Conservation (phyloP, 2,888 invertebrate species). For the Drosophila lutescens region DNA sequence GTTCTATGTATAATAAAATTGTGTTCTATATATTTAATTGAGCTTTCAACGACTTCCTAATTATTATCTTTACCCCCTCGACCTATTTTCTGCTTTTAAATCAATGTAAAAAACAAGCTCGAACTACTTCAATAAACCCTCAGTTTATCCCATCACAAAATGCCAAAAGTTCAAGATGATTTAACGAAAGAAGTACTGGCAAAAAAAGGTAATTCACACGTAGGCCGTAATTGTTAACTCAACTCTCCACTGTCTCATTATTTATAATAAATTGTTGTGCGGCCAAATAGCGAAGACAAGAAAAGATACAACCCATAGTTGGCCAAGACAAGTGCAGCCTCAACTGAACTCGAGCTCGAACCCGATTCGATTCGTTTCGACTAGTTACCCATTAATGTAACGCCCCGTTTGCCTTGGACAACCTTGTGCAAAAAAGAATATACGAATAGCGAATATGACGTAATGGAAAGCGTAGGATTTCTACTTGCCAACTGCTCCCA, state of each 20-base stretch:
- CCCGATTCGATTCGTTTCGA: constrained; percentile 44
- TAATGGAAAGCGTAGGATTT: constrained; percentile 70
- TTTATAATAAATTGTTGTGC: constrained; percentile 52
- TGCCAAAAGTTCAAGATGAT: constrained; percentile 43
- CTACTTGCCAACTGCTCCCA: constrained; percentile 30
- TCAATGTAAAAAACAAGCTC: neutral
- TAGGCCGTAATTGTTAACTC: constrained; percentile 52
- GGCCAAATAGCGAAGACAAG: constrained; percentile 31
- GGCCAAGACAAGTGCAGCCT: constrained; percentile 45
- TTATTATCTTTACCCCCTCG: neutral
- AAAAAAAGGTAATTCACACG: constrained; percentile 28
- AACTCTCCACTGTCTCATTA: constrained; percentile 47
- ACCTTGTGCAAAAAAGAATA: constrained; percentile 59
- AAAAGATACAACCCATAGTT: constrained; percentile 51
- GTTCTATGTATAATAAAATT: no score
- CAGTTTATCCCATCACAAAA: constrained; percentile 5
- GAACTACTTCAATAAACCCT: neutral
- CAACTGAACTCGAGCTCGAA: constrained; percentile 17
- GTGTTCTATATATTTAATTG: no score
- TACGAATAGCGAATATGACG: constrained; percentile 52
- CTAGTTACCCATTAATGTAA: constrained; percentile 76
- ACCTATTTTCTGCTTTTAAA: neutral
- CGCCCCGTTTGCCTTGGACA: constrained; percentile 76
- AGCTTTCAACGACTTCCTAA: neutral
- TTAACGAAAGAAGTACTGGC: constrained; percentile 11